These are phyloP conservation scores for Embidobia sp. DNA, from an alignment of 2,888 invertebrate genomes.

Conservation along the genomic window DNA sequence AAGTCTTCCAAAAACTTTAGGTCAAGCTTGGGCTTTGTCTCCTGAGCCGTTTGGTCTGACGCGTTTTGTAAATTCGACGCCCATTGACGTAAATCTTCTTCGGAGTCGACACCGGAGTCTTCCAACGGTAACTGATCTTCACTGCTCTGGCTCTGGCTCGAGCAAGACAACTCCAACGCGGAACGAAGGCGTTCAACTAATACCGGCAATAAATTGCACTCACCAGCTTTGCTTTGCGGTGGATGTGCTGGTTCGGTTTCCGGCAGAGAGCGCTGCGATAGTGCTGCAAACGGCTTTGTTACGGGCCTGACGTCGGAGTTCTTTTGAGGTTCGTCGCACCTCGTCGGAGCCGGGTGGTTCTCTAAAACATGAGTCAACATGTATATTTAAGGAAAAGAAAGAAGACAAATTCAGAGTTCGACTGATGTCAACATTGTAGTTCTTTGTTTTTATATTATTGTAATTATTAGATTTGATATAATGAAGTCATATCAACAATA, in stretches of 20 bases:
- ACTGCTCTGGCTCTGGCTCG: conserved; percentile 68
- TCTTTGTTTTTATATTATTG: conserved; percentile 8
- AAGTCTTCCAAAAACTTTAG: conserved; percentile 83
- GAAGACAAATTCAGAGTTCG: background rate
- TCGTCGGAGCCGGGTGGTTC: conserved; percentile 55
- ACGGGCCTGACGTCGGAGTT: conserved; percentile 46
- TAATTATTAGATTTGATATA: background rate
- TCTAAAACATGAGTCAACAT: conserved; percentile 66
- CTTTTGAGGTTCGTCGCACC: conserved; percentile 65
- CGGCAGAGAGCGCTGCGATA: conserved; percentile 48
- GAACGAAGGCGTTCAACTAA: conserved; percentile 81
- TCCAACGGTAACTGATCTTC: conserved; percentile 70
- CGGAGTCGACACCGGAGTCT: conserved; percentile 82
- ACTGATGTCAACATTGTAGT: background rate
- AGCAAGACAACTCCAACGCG: conserved; percentile 77
- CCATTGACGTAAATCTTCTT: conserved; percentile 85
- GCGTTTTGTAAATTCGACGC: conserved; percentile 82
- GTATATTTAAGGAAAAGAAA: conserved; percentile 33
- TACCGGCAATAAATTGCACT: conserved; percentile 81
- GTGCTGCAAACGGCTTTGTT: conserved; percentile 45
- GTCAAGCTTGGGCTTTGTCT: conserved; percentile 77
- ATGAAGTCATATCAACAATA: too few species aligned
- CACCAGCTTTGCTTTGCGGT: conserved; percentile 74
- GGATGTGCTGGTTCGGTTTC: conserved; percentile 57
- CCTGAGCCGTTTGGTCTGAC: conserved; percentile 81